Conservation (phyloP, 2,113 vertebrate species). For the Hippocampus mohnikei region DNA sequence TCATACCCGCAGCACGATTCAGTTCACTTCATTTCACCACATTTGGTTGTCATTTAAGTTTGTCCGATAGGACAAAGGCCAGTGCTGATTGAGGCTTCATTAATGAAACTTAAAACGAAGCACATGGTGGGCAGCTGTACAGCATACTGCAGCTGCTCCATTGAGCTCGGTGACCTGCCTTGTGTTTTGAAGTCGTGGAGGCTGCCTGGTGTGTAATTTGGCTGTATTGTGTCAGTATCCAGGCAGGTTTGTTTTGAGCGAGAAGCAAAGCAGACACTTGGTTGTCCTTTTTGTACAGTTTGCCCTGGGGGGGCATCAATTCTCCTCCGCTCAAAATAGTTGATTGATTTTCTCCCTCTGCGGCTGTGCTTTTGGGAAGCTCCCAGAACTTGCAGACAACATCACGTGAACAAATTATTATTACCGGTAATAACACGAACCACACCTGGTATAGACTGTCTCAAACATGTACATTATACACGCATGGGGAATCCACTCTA, state of each 20-base stretch:
- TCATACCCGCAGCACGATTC: constrained; percentile 11
- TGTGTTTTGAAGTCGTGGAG: constrained; percentile 34
- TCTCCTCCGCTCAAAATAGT: constrained; percentile 33
- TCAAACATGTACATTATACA: neutral
- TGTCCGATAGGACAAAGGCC: constrained; percentile 25
- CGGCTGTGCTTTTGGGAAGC: constrained; percentile 8
- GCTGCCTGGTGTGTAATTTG: constrained; percentile 34
- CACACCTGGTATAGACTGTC: neutral
- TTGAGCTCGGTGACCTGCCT: constrained; percentile 12
- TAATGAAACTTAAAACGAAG: constrained; percentile 24
- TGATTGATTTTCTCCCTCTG: constrained; percentile 16
- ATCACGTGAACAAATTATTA: neutral
- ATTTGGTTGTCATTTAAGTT: constrained; percentile 15
- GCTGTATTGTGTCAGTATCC: constrained; percentile 50
- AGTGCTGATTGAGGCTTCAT: constrained; percentile 15
- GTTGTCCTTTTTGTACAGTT: constrained; percentile 8
- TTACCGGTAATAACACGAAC: neutral
- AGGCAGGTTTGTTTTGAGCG: constrained; percentile 46
- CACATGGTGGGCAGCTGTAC: constrained; percentile 33
- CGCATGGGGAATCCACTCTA: neutral
- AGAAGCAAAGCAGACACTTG: constrained; percentile 26
- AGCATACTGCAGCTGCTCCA: constrained; percentile 40
- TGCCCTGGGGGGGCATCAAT: constrained; percentile 31
- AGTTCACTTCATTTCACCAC: neutral
- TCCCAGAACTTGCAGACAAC: constrained; percentile 3